Conservation (phyloP, 1,140 invertebrate species). For the Semibalanus balanoides region DNA sequence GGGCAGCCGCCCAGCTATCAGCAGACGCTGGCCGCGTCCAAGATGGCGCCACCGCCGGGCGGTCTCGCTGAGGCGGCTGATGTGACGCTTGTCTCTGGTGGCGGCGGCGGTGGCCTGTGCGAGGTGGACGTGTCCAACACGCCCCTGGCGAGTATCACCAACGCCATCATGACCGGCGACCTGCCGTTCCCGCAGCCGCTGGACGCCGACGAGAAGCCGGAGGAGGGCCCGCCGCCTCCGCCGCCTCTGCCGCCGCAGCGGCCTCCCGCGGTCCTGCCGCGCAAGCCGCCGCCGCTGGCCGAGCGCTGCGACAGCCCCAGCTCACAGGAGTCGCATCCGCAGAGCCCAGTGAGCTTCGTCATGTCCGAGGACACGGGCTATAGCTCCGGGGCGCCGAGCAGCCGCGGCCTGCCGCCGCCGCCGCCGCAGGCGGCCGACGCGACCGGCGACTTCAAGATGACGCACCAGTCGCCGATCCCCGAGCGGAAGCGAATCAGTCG, state of each 20-base stretch:
- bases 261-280: slow-evolving; percentile 6
- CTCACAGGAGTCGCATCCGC: background rate
- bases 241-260: slow-evolving; percentile 10
- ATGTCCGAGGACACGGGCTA: slow-evolving; percentile 8
- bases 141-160: slow-evolving; percentile 16
- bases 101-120: background rate
- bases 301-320: background rate
- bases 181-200: slow-evolving; percentile 3
- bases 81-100: background rate
- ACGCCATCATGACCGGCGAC: slow-evolving; percentile 13
- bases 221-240: slow-evolving; percentile 7
- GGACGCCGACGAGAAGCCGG: slow-evolving; percentile 1
- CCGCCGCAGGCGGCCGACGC: slow-evolving; percentile 29
- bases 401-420: slow-evolving; percentile 17
- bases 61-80: slow-evolving; percentile 2
- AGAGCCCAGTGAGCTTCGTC: background rate
- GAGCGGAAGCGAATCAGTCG: slow-evolving; percentile 81
- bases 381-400: slow-evolving; percentile 18
- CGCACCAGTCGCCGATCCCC: slow-evolving; percentile 79
- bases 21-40: slow-evolving; percentile 24
- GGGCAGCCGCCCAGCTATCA: slow-evolving; percentile 22
- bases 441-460: slow-evolving; percentile 24
- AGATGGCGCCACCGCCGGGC: slow-evolving; percentile 19
- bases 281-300: slow-evolving; percentile 5
- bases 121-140: background rate